Evolutionary conservation across 2,888 invertebrate genomes (phyloP), one percentile per base, ranked within the genome.

Genomic region (Cantharis rufa): DNA sequence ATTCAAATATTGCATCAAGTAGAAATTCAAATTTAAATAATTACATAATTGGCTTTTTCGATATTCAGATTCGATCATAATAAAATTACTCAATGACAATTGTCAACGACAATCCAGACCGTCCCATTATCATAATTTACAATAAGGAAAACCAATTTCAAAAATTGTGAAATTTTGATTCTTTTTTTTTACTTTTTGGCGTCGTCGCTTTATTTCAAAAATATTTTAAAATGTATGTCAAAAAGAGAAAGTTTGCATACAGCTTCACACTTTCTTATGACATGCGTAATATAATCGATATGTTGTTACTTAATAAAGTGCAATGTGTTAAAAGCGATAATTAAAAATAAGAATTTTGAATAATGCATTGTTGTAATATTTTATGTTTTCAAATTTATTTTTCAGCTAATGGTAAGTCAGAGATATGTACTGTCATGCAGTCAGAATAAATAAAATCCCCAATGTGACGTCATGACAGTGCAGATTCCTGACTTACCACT

Each of bases 161-260:
- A 48, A 48, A 48, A 48, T 48, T 48, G 1, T n/a, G 48, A 48
- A 48, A 48, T 48, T 48, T n/a, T n/a, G 48, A 48, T n/a, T n/a
- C 1, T 48, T 48, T n/a, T 48, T 48, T 28, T 10, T n/a, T 9
- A 9, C n/a, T 13, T n/a, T 48, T 48, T 48, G n/a, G n/a, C 7
- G 48, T 48, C 48, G 48, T 48, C 48, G 48, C 10, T 48, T n/a
- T n/a, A 48, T n/a, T 48, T n/a, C 48, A 48, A 48, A 48, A 66
- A 7, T 21, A 28, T 21, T 64, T 64, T 64, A 15, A 64, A 66
- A 66, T 66, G 64, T 66, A 24, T 66, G 64, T 66, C 64, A 66
- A 66, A 66, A 66, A 66, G 64, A 66, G 64, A 66, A 66, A 66
- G 64, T 66, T 66, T 66, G 24, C 64, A 21, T 24, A 24, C 64